Evolutionary conservation across 1,140 invertebrate genomes (phyloP).

Genomic region (Harpegnathos saltator): DNA sequence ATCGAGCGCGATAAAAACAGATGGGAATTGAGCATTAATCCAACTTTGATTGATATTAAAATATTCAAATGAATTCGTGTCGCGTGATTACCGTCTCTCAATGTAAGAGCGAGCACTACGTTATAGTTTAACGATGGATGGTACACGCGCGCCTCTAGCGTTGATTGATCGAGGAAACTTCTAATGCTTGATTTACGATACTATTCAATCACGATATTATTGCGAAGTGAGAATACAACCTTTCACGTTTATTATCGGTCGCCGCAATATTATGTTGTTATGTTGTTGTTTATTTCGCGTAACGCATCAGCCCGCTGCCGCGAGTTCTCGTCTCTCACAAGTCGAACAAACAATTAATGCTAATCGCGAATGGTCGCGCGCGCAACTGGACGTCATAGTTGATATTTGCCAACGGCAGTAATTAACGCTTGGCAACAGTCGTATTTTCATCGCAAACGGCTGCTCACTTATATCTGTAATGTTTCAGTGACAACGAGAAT

Average conservation of each 20-base stretch:
- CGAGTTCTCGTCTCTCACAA: neutral
- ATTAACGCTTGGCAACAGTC: conserved; percentile 6
- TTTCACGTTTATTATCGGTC: neutral
- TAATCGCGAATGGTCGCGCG: neutral
- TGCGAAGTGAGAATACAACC: neutral
- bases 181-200: conserved; percentile 11
- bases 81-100: neutral
- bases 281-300: neutral
- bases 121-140: conserved; percentile 2
- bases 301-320: neutral
- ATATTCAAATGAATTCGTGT: conserved; percentile 52
- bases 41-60: conserved; percentile 27
- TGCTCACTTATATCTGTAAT: neutral
- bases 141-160: neutral
- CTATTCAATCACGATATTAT: neutral
- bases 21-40: conserved; percentile 23
- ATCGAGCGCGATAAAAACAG: conserved; percentile 7
- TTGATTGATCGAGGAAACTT: conserved; percentile 14
- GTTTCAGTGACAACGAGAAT: neutral
- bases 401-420: conserved; percentile 3
- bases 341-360: conserved; percentile 4
- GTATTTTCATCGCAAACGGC: neutral
- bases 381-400: neutral
- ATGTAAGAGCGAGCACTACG: neutral
- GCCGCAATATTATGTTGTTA: neutral